Evolutionary conservation across 2,797 vertebrate genomes (phyloP), one percentile per base, ranked within the genome.

Genomic region (Pelodytes ibericus): DNA sequence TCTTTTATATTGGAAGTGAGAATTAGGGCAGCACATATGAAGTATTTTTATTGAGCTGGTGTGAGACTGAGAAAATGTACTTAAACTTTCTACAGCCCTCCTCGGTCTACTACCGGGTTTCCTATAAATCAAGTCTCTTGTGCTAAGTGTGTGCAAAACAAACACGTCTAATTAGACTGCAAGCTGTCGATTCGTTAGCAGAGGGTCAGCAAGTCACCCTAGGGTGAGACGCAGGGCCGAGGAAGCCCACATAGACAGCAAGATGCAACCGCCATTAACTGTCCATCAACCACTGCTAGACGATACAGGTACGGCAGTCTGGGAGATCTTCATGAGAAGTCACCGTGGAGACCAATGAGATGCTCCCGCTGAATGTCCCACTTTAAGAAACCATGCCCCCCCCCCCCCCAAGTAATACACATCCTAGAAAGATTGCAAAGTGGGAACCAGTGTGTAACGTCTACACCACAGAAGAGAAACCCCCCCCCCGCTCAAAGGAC

Each of bases 1-100:
- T 79, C 71, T 79, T 84, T 88, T 88, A 88, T 87, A 87, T 81
- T 82, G 83, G 84, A 84, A 86, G 84, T 83, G 87, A 83, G 86
- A 88, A 87, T 85, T 86, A 82, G 81, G 74, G 80, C 75, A 76
- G 81, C 0, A 10, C 85, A 82, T 81, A 86, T 83, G 85, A 84
- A 81, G 74, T 80, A 82, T 74, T 83, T 87, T 88, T 87, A 87
- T 87, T 81, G 86, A 84, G 84, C 82, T 81, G 83, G 86, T 88
- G 88, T 85, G 86, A 89, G 83, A 83, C 83, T 89, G 86, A 85
- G 83, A 87, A 87, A 87, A 87, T 71, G 84, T 65, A 84, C 85
- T 88, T 88, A 87, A 88, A 72, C 80, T 83, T 47, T 81, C 81
- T 75, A 51, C 39, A 88, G 84, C 81, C 83, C 86, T 84, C 83